A percentile compares a stretch with the other conserved stretches of the same genome.
These are phyloP conservation scores for Torymus aiolomorphi DNA, from an alignment of 2,888 invertebrate species.

Conservation along the genomic window DNA sequence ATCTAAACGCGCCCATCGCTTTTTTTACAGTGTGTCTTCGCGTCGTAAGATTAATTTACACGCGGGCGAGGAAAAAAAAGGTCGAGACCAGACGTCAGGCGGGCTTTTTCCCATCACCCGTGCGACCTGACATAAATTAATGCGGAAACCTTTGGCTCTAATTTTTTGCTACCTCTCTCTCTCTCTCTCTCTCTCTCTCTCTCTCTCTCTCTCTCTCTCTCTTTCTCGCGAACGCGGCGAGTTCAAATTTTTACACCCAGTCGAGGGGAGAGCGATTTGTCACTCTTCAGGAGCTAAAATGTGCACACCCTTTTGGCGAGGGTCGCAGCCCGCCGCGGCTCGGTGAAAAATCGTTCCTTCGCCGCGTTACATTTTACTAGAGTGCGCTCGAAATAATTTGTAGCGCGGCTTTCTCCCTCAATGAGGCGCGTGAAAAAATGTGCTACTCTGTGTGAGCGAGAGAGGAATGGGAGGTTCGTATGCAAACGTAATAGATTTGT, in stretches of 20 bases:
- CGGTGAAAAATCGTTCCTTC: conserved; percentile 53
- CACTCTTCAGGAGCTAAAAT: conserved; percentile 54
- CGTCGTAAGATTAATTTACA: too few relatives aligned
- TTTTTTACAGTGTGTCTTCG: too few relatives aligned
- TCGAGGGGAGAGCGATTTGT: conserved; percentile 48
- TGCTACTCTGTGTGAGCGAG: neutral
- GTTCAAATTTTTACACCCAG: conserved; percentile 34
- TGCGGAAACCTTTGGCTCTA: conserved; percentile 11
- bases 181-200: too few relatives aligned
- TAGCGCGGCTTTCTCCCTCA: conserved; percentile 13
- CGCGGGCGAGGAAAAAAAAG: too few relatives aligned
- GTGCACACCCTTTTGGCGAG: conserved; percentile 40
- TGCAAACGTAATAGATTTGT: neutral
- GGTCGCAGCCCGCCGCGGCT: neutral
- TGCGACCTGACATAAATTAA: conserved; percentile 32
- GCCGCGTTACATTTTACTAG: conserved; percentile 39
- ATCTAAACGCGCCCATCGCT: too few relatives aligned
- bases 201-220: too few relatives aligned
- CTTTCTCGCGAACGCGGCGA: neutral
- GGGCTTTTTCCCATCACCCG: too few relatives aligned
- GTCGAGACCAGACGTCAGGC: too few relatives aligned
- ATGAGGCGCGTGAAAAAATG: neutral
- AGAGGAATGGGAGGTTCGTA: neutral
- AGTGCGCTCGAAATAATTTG: conserved; percentile 47
- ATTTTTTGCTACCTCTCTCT: conserved; percentile 1